These are phyloP conservation scores for Euplagia quadripunctaria DNA, from an alignment of 2,888 invertebrate species.

Conservation along the genomic window DNA sequence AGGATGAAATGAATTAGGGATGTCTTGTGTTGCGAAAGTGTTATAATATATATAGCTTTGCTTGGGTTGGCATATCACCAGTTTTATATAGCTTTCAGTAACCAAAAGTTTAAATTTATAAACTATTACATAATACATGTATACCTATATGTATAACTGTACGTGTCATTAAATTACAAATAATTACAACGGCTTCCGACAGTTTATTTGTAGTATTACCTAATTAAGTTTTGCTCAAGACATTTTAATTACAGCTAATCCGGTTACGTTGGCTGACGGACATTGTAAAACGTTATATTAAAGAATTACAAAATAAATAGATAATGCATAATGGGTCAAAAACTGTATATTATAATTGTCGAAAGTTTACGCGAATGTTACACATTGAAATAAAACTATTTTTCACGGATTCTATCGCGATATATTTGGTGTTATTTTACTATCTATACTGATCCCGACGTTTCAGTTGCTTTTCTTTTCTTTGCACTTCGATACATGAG, in stretches of 20 bases:
- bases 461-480: too few species aligned
- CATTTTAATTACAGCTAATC: not conserved
- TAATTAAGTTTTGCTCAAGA: not conserved
- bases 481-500: too few species aligned
- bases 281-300: not conserved
- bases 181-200: conserved; percentile 1
- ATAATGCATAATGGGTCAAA: too few species aligned
- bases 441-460: too few species aligned
- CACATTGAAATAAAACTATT: too few species aligned
- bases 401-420: too few species aligned
- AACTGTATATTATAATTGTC: too few species aligned
- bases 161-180: not conserved
- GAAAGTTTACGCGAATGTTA: too few species aligned
- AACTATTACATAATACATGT: not conserved
- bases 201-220: not conserved
- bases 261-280: not conserved
- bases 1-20: conserved; percentile 20
- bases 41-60: conserved; percentile 28
- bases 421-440: too few species aligned
- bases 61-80: conserved; percentile 51
- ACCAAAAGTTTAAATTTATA: conserved; percentile 31
- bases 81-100: conserved; percentile 47
- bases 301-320: not conserved
- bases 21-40: conserved; percentile 27
- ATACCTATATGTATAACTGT: not conserved